Conservation (phyloP, 2,113 vertebrate species). For the Odontesthes bonariensis region DNA sequence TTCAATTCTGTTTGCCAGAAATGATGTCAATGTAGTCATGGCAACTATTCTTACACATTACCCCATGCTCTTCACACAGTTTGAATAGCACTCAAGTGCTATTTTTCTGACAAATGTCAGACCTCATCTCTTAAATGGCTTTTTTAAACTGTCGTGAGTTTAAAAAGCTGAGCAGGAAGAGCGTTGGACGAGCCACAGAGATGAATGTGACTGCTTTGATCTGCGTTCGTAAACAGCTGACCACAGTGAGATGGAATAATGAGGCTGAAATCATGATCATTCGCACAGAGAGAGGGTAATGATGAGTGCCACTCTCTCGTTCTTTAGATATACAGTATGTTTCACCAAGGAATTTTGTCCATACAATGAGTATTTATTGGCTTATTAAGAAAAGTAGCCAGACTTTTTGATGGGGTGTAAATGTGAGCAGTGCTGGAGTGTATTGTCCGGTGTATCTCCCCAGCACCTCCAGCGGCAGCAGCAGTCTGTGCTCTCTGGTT, state of each 20-base stretch:
- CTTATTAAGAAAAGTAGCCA: conserved; percentile 5
- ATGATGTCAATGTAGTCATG: conserved; percentile 92
- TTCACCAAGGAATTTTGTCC: neutral
- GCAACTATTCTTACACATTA: conserved; percentile 89
- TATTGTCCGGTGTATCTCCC: conserved; percentile 8
- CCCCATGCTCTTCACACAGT: conserved; percentile 73
- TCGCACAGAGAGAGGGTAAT: conserved; percentile 22
- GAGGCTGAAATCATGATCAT: conserved; percentile 25
- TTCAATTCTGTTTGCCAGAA: conserved; percentile 82
- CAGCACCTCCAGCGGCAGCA: conserved; percentile 23
- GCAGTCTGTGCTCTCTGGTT: conserved; percentile 27
- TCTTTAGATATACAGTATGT: neutral
- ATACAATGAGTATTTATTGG: conserved; percentile 6
- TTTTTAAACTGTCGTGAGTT: conserved; percentile 7
- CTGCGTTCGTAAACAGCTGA: conserved; percentile 48
- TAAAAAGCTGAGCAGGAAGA: conserved; percentile 16
- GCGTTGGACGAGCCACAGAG: neutral
- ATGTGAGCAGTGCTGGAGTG: neutral
- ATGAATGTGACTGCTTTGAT: conserved; percentile 27
- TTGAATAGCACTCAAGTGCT: conserved; percentile 82
- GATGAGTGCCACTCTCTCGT: conserved; percentile 16
- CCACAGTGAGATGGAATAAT: conserved; percentile 29
- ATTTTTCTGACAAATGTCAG: conserved; percentile 79
- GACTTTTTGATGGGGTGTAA: conserved; percentile 11
- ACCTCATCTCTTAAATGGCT: conserved; percentile 78